Evolutionary conservation across 2,797 vertebrate genomes (phyloP).

Genomic region (Rallus crepitans): DNA sequence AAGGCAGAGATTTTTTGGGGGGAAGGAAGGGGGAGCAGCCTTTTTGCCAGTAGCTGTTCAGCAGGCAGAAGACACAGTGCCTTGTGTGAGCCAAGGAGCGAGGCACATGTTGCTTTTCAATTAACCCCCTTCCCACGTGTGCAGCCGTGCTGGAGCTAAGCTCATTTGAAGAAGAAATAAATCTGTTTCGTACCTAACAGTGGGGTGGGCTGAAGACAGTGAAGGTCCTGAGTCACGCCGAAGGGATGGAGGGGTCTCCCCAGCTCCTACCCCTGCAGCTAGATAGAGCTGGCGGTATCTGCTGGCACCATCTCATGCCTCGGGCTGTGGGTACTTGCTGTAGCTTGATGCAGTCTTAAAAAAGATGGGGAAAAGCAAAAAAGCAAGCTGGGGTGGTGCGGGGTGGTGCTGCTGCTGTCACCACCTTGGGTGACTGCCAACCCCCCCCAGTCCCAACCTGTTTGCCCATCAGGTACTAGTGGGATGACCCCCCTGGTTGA

Average conservation of each 20-base stretch:
- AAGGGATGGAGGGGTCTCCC: not conserved
- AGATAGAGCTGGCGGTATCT: not conserved
- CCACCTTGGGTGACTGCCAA: not conserved
- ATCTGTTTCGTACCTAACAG: accelerated
- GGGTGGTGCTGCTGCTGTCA: not conserved
- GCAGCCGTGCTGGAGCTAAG: not conserved
- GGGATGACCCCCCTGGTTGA: not conserved
- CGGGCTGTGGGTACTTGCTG: not conserved
- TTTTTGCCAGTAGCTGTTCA: not conserved
- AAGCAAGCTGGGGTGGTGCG: not conserved
- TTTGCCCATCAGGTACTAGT: not conserved
- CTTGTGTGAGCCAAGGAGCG: not conserved
- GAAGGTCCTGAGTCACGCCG: not conserved
- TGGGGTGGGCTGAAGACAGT: not conserved
- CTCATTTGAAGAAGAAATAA: not conserved
- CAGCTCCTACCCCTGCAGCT: not conserved
- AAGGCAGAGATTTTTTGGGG: not conserved
- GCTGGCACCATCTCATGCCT: not conserved
- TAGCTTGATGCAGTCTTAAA: not conserved
- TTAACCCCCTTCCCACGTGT: not conserved
- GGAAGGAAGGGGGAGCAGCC: not conserved
- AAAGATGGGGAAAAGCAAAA: not conserved
- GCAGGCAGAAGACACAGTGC: not conserved
- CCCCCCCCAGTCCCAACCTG: not conserved
- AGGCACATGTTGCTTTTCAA: not conserved